Percentiles rank a stretch among this genome's conserved stretches.
Conservation (phyloP, 2,888 invertebrate genomes). For the Digitonthophagus gazella region DNA sequence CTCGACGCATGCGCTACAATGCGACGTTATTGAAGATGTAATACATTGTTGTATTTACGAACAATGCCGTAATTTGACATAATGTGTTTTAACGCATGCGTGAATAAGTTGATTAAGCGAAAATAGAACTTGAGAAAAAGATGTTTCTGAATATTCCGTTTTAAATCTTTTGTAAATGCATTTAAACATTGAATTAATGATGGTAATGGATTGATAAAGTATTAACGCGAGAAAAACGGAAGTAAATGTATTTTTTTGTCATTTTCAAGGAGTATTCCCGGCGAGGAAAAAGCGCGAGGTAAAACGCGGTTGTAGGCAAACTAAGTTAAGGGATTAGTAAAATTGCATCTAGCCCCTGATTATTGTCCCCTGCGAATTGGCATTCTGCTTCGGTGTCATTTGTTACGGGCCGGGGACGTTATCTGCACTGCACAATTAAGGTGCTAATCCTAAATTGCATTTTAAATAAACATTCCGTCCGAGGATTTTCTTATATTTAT, state of each 20-base stretch:
- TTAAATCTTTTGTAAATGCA: too few relatives aligned
- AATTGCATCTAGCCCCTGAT: background rate
- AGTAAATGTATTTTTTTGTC: background rate
- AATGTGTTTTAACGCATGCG: background rate
- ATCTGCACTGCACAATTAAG: slow-evolving; percentile 15
- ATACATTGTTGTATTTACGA: background rate
- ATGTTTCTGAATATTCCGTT: too few relatives aligned
- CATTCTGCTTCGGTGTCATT: background rate
- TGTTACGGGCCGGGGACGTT: background rate
- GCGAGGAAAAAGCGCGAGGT: background rate
- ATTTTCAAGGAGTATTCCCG: background rate
- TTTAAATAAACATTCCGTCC: slow-evolving; percentile 11
- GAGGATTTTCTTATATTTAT: background rate
- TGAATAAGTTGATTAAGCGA: too few relatives aligned
- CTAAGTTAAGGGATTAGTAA: background rate
- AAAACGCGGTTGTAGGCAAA: background rate
- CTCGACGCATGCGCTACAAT: background rate
- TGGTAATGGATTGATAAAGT: background rate
- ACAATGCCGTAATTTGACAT: background rate
- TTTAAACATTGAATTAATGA: background rate
- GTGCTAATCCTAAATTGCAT: slow-evolving; percentile 17
- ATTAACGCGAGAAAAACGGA: background rate
- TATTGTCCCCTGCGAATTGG: background rate
- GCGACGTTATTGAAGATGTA: background rate
- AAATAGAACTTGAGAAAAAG: too few relatives aligned